Base-by-base conservation (phyloP, 2,797 vertebrate genomes). In the Champsocephalus esox region DNA sequence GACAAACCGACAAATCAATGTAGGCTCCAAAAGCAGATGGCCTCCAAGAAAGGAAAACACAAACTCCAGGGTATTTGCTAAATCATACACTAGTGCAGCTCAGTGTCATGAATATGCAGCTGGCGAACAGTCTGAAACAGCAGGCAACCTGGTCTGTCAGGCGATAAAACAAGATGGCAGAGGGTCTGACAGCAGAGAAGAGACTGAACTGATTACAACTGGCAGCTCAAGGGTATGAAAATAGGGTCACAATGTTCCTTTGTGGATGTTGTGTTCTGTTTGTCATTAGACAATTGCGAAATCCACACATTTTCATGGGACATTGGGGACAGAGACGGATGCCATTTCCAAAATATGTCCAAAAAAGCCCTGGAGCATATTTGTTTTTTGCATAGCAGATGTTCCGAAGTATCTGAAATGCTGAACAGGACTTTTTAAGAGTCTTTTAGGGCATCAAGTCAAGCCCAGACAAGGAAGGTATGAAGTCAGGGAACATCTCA, bases 381-480 rank as follows among this genome's bases (percentile, higher is more conserved):
- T n/a, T 32, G 9, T 54, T 75, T 38, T 64, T 32, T 60, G 62
- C 49, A 13, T 32, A 24, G 44, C 80, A 87, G 72, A 52, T 82
- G 82, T 66, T 82, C 44, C 32, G 14, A 24, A 66, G 1, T 82
- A 60, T 19, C 24, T 48, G 34, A 46, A 52, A 3, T 58, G 38
- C 59, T 45, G 54, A 72, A 51, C 28, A 21, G 48, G 55, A 58
- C 34, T 70, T 66, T 72, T 78, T 62, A 70, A 48, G 60, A 75
- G 32, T 73, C 12, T 28, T 46, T 56, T 11, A n/a, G 41, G 57
- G 69, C 52, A 50, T 61, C 11, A 13, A 71, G 76, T 87, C 88
- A 89, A 89, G 84, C 48, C 83, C 64, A 69, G 86, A 69, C 87
- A 85, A 44, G 73, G 65, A 58, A 82, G 80, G 87, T 80, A 84